Conservation (phyloP, 2,888 invertebrate species). For the Tetrapedia diversipes region DNA sequence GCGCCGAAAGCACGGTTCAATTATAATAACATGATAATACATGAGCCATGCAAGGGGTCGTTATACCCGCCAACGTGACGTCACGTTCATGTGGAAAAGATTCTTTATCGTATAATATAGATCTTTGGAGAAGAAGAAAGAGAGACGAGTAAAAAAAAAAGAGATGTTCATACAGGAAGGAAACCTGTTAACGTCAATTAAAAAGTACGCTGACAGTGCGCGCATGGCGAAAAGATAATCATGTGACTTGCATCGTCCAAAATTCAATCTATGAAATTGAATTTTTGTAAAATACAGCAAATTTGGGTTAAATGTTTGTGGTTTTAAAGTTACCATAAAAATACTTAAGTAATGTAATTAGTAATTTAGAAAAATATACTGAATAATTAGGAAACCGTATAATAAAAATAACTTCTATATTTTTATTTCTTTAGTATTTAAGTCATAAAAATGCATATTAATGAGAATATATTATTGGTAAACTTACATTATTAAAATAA, state of each 20-base stretch:
- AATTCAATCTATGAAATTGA: conserved; percentile 33
- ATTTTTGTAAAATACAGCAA: no score
- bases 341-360: no score
- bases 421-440: neutral
- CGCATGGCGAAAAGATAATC: conserved; percentile 38
- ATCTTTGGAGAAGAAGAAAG: conserved; percentile 8
- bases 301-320: no score
- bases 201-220: conserved; percentile 45
- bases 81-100: conserved; percentile 44
- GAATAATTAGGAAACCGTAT: no score
- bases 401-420: neutral
- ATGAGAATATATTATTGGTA: neutral
- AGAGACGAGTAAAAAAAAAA: neutral
- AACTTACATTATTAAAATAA: no score
- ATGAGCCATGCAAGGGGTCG: conserved; percentile 62
- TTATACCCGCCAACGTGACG: conserved; percentile 58
- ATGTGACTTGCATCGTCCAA: conserved; percentile 21
- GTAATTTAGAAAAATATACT: no score
- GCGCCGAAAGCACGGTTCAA: conserved; percentile 66
- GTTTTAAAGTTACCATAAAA: no score
- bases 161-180: conserved; percentile 44
- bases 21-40: conserved; percentile 69
- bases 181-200: conserved; percentile 54
- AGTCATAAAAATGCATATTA: no score
- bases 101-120: conserved; percentile 40